Conservation (phyloP, 2,888 invertebrate species). For the Ptilodon capucinus region DNA sequence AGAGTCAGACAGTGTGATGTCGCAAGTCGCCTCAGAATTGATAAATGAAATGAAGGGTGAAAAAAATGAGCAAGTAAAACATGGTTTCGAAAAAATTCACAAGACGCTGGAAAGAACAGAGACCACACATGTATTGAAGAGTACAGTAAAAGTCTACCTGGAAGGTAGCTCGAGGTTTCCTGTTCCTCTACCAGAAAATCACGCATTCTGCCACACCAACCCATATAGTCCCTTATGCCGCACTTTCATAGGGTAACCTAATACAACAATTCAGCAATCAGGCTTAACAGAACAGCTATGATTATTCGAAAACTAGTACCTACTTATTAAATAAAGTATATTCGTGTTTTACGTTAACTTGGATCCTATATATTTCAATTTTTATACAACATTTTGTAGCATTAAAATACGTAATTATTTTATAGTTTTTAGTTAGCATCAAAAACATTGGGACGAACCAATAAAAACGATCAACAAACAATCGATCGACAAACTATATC, state of each 20-base stretch:
- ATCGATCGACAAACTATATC: too few relatives aligned
- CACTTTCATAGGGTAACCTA: constrained; percentile 26
- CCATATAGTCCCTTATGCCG: constrained; percentile 52
- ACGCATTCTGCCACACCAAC: constrained; percentile 53
- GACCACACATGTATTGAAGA: neutral
- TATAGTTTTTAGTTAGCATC: too few relatives aligned
- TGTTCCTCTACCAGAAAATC: constrained; percentile 55
- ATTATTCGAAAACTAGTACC: too few relatives aligned
- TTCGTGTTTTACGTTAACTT: too few relatives aligned
- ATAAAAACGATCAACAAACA: too few relatives aligned
- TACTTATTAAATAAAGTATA: too few relatives aligned
- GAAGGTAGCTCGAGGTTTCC: constrained; percentile 47
- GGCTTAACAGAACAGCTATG: too few relatives aligned
- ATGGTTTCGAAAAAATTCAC: neutral
- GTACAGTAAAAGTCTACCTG: constrained; percentile 45
- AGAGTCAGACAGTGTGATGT: constrained; percentile 6
- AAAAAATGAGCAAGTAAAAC: constrained; percentile 6
- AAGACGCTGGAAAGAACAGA: neutral
- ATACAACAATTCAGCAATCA: too few relatives aligned
- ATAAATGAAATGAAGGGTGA: constrained; percentile 28
- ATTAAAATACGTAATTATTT: too few relatives aligned
- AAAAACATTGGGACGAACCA: too few relatives aligned
- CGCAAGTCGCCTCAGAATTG: constrained; percentile 37
- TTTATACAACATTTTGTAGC: too few relatives aligned
- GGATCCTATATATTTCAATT: too few relatives aligned